Evolutionary conservation across 2,888 invertebrate species (phyloP), one percentile per base, ranked within the genome.

Genomic region (Ormyrus nitidulus): DNA sequence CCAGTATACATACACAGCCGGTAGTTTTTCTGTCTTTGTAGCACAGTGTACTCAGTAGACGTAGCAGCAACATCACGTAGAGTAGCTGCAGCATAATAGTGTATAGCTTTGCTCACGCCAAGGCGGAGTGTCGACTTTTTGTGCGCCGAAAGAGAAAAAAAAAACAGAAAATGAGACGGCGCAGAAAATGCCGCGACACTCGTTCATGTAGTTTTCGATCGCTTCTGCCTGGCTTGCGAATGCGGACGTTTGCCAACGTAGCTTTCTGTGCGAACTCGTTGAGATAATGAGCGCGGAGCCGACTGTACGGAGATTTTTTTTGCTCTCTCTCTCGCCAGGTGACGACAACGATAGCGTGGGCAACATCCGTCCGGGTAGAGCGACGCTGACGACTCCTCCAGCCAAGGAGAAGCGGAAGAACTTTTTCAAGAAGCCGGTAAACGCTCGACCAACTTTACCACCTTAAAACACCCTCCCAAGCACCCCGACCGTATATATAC

Each of bases 351-450:
- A 98, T 91, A 97, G 97, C 86, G 93, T 96, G 89, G 96, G 96
- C 83, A 95, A 95, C 92, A 93, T 94, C 84, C 93, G 95, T 87
- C 93, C 95, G 80, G 96, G 96, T 83, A 95, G 96, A 89, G 94
- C 95, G 83, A 94, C 94, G 76, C 93, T 96, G 86, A 96, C 96
- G 53, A 82, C 79, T 11, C 97, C 98, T 79, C 95, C 97, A 81
- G 95, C 96, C 87, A 98, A 98, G 92, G 98, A 99, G 91, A 98
- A 98, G 91, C 94, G 98, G 89, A 99, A 99, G 92, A 96, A 98
- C 72, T 99, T 99, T 94, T 99, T 99, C 93, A 99, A 99, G 92
- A 99, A 99, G 93, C 89, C 90, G 89, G 90, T 90, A 88, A 90
- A 87, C 84, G 81, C 82, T 77, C 81, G 66, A 77, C 11, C 65